Percentiles rank a stretch among this genome's conserved stretches.
phyloP scores from a whole-genome alignment of 2,888 invertebrate species.

The Synanthedon tipuliformis region DNA sequence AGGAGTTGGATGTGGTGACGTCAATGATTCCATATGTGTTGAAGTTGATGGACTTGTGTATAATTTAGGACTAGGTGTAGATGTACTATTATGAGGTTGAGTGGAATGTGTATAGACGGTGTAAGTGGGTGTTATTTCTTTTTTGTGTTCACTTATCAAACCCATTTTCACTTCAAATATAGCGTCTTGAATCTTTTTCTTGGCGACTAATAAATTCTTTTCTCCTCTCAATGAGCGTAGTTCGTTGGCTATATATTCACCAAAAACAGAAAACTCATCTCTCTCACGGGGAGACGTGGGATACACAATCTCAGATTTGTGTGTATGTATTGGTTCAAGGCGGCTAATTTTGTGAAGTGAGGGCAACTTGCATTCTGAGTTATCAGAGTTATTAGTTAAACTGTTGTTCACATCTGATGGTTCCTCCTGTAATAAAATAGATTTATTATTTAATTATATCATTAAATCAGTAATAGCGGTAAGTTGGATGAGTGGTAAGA shows the following conservation, averaged over 20 bases:
- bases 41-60: slow-evolving; percentile 37
- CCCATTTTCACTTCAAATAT: slow-evolving; percentile 73
- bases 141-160: slow-evolving; percentile 48
- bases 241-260: slow-evolving; percentile 73
- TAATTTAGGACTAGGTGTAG: slow-evolving; percentile 38
- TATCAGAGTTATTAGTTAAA: slow-evolving; percentile 25
- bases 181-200: slow-evolving; percentile 72
- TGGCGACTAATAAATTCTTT: slow-evolving; percentile 65
- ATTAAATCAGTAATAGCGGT: background rate
- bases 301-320: slow-evolving; percentile 31
- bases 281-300: slow-evolving; percentile 25
- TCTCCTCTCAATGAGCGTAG: slow-evolving; percentile 67
- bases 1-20: slow-evolving; percentile 33
- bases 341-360: slow-evolving; percentile 38
- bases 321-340: slow-evolving; percentile 23
- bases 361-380: slow-evolving; percentile 32
- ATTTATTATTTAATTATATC: background rate
- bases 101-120: slow-evolving; percentile 33
- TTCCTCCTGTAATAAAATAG: slow-evolving; percentile 35
- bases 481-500: background rate
- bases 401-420: slow-evolving; percentile 24
- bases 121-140: slow-evolving; percentile 29
- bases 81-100: slow-evolving; percentile 22
- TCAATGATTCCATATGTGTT: slow-evolving; percentile 42
- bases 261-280: slow-evolving; percentile 70